Evolutionary conservation across 2,797 vertebrate species (phyloP).

Genomic region (Pangasius krempfi): DNA sequence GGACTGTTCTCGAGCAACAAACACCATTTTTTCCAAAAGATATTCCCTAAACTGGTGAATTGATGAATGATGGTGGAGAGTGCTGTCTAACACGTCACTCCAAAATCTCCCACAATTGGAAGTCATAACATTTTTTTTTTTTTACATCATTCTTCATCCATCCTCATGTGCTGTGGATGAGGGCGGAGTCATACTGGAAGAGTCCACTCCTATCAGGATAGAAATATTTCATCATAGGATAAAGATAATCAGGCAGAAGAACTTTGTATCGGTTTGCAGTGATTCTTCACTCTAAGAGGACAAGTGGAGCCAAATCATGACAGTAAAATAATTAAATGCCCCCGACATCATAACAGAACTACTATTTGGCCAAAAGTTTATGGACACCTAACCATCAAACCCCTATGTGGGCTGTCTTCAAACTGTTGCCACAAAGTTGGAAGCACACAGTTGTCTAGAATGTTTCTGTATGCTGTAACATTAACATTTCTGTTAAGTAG

Average conservation of each 20-base stretch:
- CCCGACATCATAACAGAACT: no score
- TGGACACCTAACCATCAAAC: no score
- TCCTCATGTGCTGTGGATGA: neutral
- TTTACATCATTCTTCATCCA: neutral
- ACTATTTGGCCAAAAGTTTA: no score
- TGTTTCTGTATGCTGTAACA: no score
- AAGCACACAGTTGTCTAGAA: no score
- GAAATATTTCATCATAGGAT: neutral
- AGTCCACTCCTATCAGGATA: neutral
- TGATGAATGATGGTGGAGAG: neutral
- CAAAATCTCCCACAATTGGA: neutral
- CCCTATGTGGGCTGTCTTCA: no score
- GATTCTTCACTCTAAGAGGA: neutral
- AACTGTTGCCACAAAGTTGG: no score
- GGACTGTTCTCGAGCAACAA: neutral
- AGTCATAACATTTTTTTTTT: neutral
- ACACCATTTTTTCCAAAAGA: neutral
- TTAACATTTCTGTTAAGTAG: no score
- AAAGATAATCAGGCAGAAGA: neutral
- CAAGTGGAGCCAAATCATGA: neutral
- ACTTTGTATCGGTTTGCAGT: neutral
- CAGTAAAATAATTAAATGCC: neutral
- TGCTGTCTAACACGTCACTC: neutral
- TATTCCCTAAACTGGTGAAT: neutral
- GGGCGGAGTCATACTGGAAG: neutral